These are phyloP conservation scores for Fregetta grallaria DNA, from an alignment of 2,113 vertebrate genomes.

Conservation along the genomic window DNA sequence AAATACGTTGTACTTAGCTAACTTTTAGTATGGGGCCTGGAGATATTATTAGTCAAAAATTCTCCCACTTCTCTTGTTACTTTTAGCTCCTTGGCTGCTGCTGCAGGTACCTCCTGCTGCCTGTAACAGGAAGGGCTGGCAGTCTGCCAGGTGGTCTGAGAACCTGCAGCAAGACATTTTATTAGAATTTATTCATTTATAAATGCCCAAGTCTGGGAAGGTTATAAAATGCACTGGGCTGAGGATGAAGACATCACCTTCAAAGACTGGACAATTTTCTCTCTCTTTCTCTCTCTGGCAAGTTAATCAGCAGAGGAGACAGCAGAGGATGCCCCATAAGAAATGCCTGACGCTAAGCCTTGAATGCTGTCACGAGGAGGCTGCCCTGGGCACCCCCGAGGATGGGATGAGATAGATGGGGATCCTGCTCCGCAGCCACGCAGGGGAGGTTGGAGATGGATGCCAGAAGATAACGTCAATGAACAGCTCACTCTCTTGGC, in stretches of 20 bases:
- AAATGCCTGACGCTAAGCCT: not conserved
- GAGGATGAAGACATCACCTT: not conserved
- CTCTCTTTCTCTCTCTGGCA: not conserved
- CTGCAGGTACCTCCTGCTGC: not conserved
- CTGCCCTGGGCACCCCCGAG: not conserved
- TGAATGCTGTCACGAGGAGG: not conserved
- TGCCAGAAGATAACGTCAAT: not conserved
- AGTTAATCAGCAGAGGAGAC: not conserved
- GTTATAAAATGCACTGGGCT: not conserved
- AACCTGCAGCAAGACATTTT: not conserved
- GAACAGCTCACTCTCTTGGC: not conserved
- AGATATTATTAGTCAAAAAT: not conserved
- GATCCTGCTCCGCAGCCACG: not conserved
- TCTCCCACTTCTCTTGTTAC: not conserved
- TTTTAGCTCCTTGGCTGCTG: not conserved
- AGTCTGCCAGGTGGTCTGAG: not conserved
- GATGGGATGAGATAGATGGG: not conserved
- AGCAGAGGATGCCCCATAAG: not conserved
- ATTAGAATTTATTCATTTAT: not conserved
- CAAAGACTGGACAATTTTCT: not conserved
- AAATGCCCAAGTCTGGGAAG: not conserved
- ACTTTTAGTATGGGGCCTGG: not conserved
- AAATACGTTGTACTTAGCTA: not conserved
- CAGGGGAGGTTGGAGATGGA: not conserved
- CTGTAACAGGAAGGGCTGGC: not conserved